Evolutionary conservation across 1,140 invertebrate species (phyloP).

Genomic region (Platyura marginata): DNA sequence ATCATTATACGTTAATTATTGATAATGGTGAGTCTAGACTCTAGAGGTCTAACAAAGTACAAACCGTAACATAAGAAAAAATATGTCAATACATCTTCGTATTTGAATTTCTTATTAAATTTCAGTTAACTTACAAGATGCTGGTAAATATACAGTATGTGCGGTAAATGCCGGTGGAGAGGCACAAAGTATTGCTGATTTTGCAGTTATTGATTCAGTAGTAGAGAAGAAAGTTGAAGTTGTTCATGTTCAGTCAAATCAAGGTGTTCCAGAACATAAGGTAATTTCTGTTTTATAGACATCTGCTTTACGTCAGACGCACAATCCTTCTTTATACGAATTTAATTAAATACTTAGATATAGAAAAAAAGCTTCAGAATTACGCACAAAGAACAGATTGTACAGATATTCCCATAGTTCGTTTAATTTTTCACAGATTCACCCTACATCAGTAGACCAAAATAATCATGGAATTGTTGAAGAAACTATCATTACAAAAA

Average conservation of each 20-base stretch:
- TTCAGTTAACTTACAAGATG: slow-evolving; percentile 36
- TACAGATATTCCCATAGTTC: too few species aligned
- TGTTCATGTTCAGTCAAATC: slow-evolving; percentile 34
- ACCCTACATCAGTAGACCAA: background rate
- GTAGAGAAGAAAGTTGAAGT: slow-evolving; percentile 44
- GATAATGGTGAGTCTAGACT: slow-evolving; percentile 44
- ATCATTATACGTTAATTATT: slow-evolving; percentile 43
- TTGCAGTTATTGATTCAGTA: slow-evolving; percentile 50
- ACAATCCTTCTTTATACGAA: too few species aligned
- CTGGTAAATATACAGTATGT: slow-evolving; percentile 51
- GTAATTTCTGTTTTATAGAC: background rate
- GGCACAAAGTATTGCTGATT: slow-evolving; percentile 56
- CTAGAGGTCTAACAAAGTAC: too few species aligned
- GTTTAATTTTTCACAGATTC: background rate
- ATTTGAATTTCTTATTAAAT: background rate
- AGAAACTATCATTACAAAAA: slow-evolving; percentile 24
- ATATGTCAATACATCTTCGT: too few species aligned
- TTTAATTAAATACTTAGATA: too few species aligned
- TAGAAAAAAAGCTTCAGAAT: too few species aligned
- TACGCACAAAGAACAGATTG: too few species aligned
- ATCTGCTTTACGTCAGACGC: too few species aligned
- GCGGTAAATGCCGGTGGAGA: slow-evolving; percentile 56
- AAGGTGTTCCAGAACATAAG: background rate
- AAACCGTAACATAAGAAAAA: too few species aligned
- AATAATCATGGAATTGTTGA: slow-evolving; percentile 19